Percentiles rank a stretch among this genome's conserved stretches.
These are phyloP conservation scores for Orthonyx spaldingii DNA, from an alignment of 2,113 vertebrate genomes.

Conservation along the genomic window DNA sequence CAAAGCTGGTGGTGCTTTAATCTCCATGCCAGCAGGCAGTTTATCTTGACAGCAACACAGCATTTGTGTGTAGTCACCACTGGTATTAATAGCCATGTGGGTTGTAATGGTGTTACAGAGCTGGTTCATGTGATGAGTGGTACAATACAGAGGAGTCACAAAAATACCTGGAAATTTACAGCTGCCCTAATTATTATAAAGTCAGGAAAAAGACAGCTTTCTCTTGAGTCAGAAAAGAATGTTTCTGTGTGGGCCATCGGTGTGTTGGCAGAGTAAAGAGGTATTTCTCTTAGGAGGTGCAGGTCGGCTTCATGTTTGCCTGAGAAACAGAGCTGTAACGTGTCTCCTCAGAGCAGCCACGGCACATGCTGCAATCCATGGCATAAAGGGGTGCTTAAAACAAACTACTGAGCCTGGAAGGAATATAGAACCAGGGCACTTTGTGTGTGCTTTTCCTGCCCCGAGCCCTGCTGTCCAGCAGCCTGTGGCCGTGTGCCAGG, in stretches of 20 bases:
- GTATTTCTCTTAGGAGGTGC: neutral
- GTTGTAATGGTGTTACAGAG: neutral
- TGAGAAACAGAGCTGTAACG: neutral
- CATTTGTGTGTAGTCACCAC: neutral
- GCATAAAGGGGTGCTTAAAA: neutral
- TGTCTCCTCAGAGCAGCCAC: neutral
- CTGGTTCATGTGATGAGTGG: neutral
- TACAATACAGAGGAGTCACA: neutral
- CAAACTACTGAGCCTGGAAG: neutral
- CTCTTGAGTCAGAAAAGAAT: neutral
- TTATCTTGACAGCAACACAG: neutral
- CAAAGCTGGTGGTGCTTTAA: neutral
- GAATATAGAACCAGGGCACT: neutral
- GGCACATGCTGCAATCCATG: rapidly evolving
- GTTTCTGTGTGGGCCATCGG: neutral
- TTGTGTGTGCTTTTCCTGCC: neutral
- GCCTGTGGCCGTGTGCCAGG: rapidly evolving
- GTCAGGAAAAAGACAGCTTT: neutral
- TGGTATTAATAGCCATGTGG: too few relatives aligned
- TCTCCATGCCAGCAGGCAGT: neutral
- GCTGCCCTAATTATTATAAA: neutral
- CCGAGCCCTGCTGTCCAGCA: rapidly evolving
- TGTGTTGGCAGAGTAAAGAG: neutral
- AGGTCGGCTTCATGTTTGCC: neutral
- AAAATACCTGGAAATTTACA: neutral